These are phyloP conservation scores for Tachypleus tridentatus DNA, from an alignment of 1,140 invertebrate genomes.

Conservation along the genomic window DNA sequence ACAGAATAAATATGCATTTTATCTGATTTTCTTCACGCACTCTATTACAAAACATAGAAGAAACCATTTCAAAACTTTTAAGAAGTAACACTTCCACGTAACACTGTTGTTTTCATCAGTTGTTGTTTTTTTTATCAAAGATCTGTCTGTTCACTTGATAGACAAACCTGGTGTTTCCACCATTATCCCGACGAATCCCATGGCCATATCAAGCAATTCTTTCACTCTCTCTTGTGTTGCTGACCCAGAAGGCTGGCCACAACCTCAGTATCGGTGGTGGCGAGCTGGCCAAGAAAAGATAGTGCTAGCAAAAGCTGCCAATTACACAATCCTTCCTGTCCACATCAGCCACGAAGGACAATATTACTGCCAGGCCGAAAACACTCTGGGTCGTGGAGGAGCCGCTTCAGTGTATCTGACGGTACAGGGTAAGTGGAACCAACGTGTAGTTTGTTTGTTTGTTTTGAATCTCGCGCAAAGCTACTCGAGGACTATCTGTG, in stretches of 20 bases:
- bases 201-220: conserved; percentile 66
- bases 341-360: conserved; percentile 70
- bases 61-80: too few relatives aligned
- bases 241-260: conserved; percentile 74
- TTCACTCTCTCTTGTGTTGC: conserved; percentile 75
- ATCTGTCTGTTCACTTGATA: not conserved
- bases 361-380: conserved; percentile 77
- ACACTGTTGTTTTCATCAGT: too few relatives aligned
- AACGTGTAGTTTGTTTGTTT: too few relatives aligned
- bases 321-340: conserved; percentile 70
- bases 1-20: too few relatives aligned
- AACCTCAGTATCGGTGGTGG: conserved; percentile 75
- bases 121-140: too few relatives aligned
- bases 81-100: too few relatives aligned
- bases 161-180: conserved; percentile 68
- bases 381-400: conserved; percentile 72
- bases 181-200: conserved; percentile 67
- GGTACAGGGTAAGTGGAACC: conserved; percentile 43
- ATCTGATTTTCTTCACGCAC: too few relatives aligned
- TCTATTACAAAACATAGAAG: too few relatives aligned
- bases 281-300: conserved; percentile 48
- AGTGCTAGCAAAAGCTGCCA: conserved; percentile 54
- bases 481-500: too few relatives aligned
- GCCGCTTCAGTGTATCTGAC: conserved; percentile 64
- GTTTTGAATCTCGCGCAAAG: too few relatives aligned